Conservation (phyloP, 1,140 invertebrate genomes). For the Acromyrmex charruanus region DNA sequence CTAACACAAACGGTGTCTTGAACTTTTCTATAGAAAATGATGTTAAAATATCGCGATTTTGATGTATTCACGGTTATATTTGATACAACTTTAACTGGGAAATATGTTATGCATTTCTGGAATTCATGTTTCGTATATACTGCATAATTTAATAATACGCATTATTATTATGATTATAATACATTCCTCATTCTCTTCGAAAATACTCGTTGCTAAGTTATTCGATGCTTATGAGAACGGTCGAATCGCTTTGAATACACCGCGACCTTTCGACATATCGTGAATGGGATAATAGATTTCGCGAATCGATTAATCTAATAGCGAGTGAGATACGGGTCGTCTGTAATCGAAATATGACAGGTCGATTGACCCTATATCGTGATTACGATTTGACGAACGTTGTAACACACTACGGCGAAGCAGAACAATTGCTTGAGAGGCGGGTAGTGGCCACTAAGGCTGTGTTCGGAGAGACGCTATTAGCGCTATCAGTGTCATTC, state of each 20-base stretch:
- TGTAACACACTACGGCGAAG: slow-evolving; percentile 14
- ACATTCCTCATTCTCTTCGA: not conserved
- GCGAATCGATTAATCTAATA: slow-evolving; percentile 39
- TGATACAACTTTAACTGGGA: slow-evolving; percentile 7
- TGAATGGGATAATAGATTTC: slow-evolving; percentile 16
- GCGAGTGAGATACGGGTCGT: slow-evolving; percentile 21
- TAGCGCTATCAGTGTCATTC: too few relatives aligned
- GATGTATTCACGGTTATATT: not conserved
- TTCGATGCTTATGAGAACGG: not conserved
- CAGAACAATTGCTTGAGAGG: slow-evolving; percentile 50
- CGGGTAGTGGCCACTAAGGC: not conserved
- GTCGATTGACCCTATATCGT: slow-evolving; percentile 39
- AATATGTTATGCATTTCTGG: slow-evolving; percentile 6
- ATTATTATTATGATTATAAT: slow-evolving; percentile 45
- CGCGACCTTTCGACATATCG: not conserved
- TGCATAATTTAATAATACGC: slow-evolving; percentile 35
- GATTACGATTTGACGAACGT: slow-evolving; percentile 47
- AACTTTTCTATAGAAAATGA: not conserved
- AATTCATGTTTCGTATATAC: slow-evolving; percentile 19
- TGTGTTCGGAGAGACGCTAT: too few relatives aligned
- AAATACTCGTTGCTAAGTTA: not conserved
- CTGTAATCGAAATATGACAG: slow-evolving; percentile 54
- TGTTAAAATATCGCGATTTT: not conserved
- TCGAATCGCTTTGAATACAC: not conserved
- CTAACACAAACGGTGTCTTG: not conserved